Percentiles rank a stretch among this genome's conserved stretches.
phyloP scores from a whole-genome alignment of 2,797 vertebrate species.

The Taenioides sp. region DNA sequence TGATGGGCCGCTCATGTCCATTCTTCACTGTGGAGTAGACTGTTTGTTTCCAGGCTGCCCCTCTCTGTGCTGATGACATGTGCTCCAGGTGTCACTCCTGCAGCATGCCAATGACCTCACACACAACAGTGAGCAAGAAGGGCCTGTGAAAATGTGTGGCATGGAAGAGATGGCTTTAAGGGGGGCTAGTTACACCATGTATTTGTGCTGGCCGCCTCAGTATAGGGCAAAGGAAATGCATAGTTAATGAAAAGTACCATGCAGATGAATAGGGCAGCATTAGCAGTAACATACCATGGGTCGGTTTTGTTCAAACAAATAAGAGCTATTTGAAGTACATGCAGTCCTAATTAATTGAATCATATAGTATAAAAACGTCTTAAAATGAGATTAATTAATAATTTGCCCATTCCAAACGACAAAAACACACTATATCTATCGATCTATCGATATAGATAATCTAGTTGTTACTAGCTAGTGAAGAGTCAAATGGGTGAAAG shows the following conservation, averaged over 20 bases:
- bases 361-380: background rate
- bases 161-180: conserved; percentile 46
- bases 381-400: too few relatives aligned
- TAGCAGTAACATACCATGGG: conserved; percentile 12
- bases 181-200: conserved; percentile 24
- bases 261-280: conserved; percentile 38
- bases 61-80: conserved; percentile 34
- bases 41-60: conserved; percentile 42
- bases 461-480: too few relatives aligned
- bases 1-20: conserved; percentile 50
- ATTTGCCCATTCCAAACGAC: background rate
- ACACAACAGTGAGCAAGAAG: conserved; percentile 53
- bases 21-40: conserved; percentile 43
- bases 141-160: conserved; percentile 52
- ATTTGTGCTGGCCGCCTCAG: conserved; percentile 38
- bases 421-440: too few relatives aligned
- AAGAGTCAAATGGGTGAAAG: too few relatives aligned
- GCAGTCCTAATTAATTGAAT: background rate
- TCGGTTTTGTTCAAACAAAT: conserved; percentile 20
- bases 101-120: conserved; percentile 72
- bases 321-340: background rate
- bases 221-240: conserved; percentile 18
- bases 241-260: conserved; percentile 37
- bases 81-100: conserved; percentile 50
- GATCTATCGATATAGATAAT: too few relatives aligned